A percentile compares a stretch with the other conserved stretches of the same genome.
Evolutionary conservation across 2,888 invertebrate genomes (phyloP).

Genomic region (Anorthoa munda): DNA sequence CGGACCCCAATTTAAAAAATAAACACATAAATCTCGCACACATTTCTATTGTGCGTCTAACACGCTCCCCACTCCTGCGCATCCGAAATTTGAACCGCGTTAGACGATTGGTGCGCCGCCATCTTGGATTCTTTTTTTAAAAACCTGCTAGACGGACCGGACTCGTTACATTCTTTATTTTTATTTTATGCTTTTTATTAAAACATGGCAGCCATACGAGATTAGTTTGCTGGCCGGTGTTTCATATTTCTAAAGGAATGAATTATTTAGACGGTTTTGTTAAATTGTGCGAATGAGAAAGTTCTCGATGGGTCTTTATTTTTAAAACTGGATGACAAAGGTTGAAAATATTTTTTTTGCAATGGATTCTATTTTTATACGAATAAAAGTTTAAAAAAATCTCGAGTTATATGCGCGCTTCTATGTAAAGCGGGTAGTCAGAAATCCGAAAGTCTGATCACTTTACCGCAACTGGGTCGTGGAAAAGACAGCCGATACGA

Average conservation of each 20-base stretch:
- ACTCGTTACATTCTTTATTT: constrained; percentile 59
- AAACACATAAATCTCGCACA: constrained; percentile 40
- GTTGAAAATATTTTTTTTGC: background rate
- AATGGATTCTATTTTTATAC: background rate
- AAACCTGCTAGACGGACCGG: constrained; percentile 65
- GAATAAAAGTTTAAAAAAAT: too few relatives aligned
- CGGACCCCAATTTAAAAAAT: constrained; percentile 50
- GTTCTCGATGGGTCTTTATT: background rate
- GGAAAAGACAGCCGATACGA: too few relatives aligned
- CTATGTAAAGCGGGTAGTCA: background rate
- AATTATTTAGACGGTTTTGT: constrained; percentile 2
- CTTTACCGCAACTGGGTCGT: background rate
- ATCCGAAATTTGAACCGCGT: constrained; percentile 87
- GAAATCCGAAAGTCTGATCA: background rate
- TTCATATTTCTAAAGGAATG: constrained; percentile 40
- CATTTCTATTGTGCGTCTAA: constrained; percentile 76
- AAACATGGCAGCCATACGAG: constrained; percentile 53
- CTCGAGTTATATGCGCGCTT: too few relatives aligned
- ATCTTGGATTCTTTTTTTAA: constrained; percentile 69
- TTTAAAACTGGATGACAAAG: background rate
- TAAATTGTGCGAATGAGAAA: background rate
- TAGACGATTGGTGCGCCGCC: constrained; percentile 84
- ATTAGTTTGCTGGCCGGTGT: constrained; percentile 27
- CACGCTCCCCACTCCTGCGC: constrained; percentile 79
- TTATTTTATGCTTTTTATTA: constrained; percentile 60